Conservation (phyloP, 2,888 invertebrate species). For the Drosophila prostipennis region DNA sequence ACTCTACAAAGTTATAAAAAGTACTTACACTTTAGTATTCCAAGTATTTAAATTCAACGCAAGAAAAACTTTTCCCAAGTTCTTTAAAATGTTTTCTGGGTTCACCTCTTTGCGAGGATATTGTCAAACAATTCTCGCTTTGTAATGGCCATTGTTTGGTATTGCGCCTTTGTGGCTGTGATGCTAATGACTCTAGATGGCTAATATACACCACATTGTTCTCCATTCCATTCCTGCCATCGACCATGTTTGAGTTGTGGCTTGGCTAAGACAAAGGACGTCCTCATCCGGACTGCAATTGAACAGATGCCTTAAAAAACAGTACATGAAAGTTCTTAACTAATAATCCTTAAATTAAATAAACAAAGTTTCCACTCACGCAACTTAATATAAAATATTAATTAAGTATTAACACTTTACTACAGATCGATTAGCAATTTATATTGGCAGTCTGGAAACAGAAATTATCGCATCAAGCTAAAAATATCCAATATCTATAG, state of each 20-base stretch:
- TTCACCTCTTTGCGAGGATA: background rate
- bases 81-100: background rate
- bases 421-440: background rate
- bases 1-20: too few relatives aligned
- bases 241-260: constrained; percentile 60
- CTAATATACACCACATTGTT: constrained; percentile 54
- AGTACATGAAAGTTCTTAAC: background rate
- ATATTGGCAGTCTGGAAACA: background rate
- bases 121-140: constrained; percentile 24
- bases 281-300: constrained; percentile 1
- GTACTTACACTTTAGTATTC: too few relatives aligned
- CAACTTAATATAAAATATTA: too few relatives aligned
- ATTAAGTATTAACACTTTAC: too few relatives aligned
- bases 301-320: background rate
- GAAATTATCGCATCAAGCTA: background rate
- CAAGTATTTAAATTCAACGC: too few relatives aligned
- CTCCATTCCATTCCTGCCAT: constrained; percentile 6
- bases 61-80: background rate
- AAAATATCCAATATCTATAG: background rate
- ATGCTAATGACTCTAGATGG: constrained; percentile 31
- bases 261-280: constrained; percentile 33
- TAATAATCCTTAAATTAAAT: background rate
- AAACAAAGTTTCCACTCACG: background rate
- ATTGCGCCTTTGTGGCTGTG: constrained; percentile 38
- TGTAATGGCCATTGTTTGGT: constrained; percentile 27